Evolutionary conservation across 92 coral and sea anemone species (phyloP).

Genomic region (Pocillopora meandrina): DNA sequence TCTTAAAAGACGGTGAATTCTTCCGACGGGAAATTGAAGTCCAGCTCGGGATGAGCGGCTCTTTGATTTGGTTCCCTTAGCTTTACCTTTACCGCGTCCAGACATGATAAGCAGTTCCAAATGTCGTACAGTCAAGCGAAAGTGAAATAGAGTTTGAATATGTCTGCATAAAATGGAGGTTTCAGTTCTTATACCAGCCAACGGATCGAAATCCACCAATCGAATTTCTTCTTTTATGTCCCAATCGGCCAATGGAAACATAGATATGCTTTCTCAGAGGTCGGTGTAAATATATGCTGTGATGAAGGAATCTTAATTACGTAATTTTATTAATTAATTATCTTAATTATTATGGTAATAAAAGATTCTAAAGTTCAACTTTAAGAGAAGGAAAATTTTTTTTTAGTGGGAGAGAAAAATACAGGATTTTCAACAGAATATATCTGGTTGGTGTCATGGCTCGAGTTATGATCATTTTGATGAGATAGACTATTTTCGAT

Average conservation of each 20-base stretch:
- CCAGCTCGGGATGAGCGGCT: slow-evolving; percentile 79
- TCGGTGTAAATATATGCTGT: slow-evolving; percentile 21
- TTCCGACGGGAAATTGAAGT: slow-evolving; percentile 81
- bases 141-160: too few species aligned
- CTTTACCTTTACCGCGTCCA: slow-evolving; percentile 88
- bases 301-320: too few species aligned
- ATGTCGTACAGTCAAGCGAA: neutral
- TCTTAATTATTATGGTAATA: too few species aligned
- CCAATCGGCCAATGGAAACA: slow-evolving; percentile 44
- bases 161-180: neutral
- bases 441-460: too few species aligned
- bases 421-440: too few species aligned
- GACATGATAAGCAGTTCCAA: slow-evolving; percentile 37
- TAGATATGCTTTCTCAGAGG: slow-evolving; percentile 55
- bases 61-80: slow-evolving; percentile 75
- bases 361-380: too few species aligned
- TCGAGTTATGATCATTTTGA: too few species aligned
- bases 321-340: too few species aligned
- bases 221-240: slow-evolving; percentile 31
- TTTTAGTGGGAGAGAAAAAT: too few species aligned
- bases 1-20: slow-evolving; percentile 78
- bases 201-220: slow-evolving; percentile 84
- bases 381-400: too few species aligned
- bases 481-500: too few species aligned
- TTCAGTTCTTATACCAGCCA: slow-evolving; percentile 36